Percentiles rank a stretch among this genome's conserved stretches.
These are phyloP conservation scores for Synanthedon vespiformis DNA, from an alignment of 2,888 invertebrate species.

Conservation along the genomic window DNA sequence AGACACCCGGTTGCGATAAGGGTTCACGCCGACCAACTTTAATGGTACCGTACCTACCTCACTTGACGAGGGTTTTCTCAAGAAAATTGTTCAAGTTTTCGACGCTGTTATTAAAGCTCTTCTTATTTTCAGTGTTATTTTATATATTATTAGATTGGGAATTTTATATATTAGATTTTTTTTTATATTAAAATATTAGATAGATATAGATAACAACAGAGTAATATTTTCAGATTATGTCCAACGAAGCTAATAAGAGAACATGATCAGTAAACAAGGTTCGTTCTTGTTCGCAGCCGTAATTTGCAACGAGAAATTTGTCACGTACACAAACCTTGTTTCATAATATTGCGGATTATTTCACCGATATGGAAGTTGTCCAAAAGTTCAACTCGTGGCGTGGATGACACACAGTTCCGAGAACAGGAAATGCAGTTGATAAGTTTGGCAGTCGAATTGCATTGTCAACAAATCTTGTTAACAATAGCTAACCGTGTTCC, in stretches of 20 bases:
- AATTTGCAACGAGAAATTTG: too few relatives aligned
- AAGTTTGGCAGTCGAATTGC: not conserved
- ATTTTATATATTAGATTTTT: too few relatives aligned
- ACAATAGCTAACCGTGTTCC: too few relatives aligned
- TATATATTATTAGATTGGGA: too few relatives aligned
- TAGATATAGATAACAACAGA: too few relatives aligned
- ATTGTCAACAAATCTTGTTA: not conserved
- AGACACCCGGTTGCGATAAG: conserved; percentile 18
- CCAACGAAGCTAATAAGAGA: too few relatives aligned
- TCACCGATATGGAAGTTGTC: not conserved
- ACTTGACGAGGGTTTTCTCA: conserved; percentile 14
- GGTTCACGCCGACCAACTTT: conserved; percentile 25
- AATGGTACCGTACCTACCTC: conserved; percentile 15
- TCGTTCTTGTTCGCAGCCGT: too few relatives aligned
- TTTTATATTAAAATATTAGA: too few relatives aligned
- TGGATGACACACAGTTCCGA: not conserved
- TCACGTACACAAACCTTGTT: not conserved
- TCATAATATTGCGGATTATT: not conserved
- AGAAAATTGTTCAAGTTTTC: conserved; percentile 11
- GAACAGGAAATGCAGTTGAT: not conserved
- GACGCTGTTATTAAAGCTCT: not conserved
- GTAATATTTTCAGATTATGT: too few relatives aligned
- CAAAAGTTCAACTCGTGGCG: not conserved
- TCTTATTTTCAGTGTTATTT: not conserved
- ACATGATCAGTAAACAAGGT: too few relatives aligned